Conservation (phyloP, 2,888 invertebrate genomes). For the Machimus rusticus region DNA sequence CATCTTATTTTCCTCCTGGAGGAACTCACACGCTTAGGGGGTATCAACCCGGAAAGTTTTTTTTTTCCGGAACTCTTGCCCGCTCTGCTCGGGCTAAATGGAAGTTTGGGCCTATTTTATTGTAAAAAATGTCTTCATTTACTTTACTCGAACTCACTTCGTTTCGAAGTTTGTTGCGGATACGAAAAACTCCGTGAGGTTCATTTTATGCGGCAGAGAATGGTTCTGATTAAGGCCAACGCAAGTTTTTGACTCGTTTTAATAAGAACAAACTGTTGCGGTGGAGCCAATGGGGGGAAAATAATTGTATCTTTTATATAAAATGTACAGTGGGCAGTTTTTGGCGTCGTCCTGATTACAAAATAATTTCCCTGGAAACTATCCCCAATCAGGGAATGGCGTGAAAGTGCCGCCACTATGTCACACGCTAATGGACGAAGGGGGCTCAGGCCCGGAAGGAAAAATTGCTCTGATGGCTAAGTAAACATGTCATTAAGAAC, state of each 20-base stretch:
- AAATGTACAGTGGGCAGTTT: neutral
- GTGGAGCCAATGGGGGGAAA: neutral
- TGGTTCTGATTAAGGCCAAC: neutral
- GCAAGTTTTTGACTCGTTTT: neutral
- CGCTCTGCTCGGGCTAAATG: neutral
- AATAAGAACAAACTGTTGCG: neutral
- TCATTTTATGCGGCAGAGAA: neutral
- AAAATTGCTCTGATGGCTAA: conserved; percentile 39
- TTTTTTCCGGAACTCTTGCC: neutral
- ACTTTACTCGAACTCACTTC: conserved; percentile 26
- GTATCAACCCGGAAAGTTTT: neutral
- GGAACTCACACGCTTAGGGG: conserved; percentile 11
- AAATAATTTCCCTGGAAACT: neutral
- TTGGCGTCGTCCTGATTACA: neutral
- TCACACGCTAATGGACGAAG: neutral
- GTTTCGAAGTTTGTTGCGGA: neutral
- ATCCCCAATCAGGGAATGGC: neutral
- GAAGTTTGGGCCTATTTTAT: conserved; percentile 40
- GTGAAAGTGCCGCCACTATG: neutral
- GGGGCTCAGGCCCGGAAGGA: neutral
- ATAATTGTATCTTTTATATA: neutral
- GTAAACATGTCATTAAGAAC: conserved; percentile 45
- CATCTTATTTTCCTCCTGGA: neutral
- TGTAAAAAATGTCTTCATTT: conserved; percentile 47
- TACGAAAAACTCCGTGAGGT: neutral